Evolutionary conservation across 2,113 vertebrate species (phyloP).

Genomic region (Saguinus imperator): DNA sequence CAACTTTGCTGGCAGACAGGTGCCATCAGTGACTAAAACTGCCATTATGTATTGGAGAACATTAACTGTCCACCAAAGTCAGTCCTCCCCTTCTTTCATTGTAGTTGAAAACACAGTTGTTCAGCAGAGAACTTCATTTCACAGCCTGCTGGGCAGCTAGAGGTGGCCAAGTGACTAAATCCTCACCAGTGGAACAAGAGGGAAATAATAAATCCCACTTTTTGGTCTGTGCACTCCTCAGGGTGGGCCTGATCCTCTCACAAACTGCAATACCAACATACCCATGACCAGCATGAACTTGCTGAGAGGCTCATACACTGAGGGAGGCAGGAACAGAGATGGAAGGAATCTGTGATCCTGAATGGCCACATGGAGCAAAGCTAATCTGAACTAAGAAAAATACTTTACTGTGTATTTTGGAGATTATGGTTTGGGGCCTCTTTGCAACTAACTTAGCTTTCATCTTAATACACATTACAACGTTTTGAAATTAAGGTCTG

Average conservation of each 20-base stretch:
- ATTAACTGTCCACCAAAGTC: not conserved
- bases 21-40: not conserved
- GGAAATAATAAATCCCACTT: not conserved
- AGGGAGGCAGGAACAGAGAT: not conserved
- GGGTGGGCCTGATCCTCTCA: not conserved
- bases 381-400: not conserved
- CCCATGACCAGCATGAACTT: not conserved
- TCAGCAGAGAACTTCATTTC: not conserved
- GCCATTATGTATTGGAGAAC: not conserved
- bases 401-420: not conserved
- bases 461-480: not conserved
- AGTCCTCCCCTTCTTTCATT: not conserved
- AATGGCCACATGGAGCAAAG: not conserved
- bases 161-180: not conserved
- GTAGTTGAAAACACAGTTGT: not conserved
- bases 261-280: not conserved
- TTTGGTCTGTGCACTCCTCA: not conserved
- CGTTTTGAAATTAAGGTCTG: constrained; percentile 6
- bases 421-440: not conserved
- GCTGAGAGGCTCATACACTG: not conserved
- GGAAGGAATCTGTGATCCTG: not conserved
- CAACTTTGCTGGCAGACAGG: not conserved
- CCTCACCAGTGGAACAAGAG: not conserved
- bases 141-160: not conserved
- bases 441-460: not conserved